These are phyloP conservation scores for Apodemia zela DNA, from an alignment of 2,888 invertebrate genomes.

Conservation along the genomic window DNA sequence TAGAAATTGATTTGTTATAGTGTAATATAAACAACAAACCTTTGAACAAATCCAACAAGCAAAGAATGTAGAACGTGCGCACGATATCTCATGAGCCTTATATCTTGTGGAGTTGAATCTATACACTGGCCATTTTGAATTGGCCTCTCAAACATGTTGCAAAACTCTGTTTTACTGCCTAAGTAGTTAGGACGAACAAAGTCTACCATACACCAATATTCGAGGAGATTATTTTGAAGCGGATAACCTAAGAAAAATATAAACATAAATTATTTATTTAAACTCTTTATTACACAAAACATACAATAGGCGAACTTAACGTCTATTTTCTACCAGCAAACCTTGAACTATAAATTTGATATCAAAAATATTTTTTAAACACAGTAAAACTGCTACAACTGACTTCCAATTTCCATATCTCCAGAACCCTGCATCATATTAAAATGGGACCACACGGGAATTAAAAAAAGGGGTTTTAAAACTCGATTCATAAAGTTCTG, in stretches of 20 bases:
- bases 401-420: no score
- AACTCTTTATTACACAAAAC: no score
- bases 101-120: conserved; percentile 96
- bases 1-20: no score
- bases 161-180: conserved; percentile 97
- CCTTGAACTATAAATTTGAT: no score
- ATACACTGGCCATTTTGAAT: conserved; percentile 99
- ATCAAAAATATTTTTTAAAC: no score
- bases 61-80: conserved; percentile 97
- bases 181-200: conserved; percentile 98
- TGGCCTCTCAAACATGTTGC: conserved; percentile 99
- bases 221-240: conserved; percentile 96
- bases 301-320: no score
- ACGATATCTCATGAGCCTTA: conserved; percentile 94
- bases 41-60: conserved; percentile 97
- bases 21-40: conserved; percentile 66
- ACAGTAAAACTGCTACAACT: no score
- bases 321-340: no score
- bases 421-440: no score
- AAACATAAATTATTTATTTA: background rate
- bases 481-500: no score
- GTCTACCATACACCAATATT: conserved; percentile 99
- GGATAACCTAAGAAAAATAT: conserved; percentile 86
- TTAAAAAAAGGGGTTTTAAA: no score
- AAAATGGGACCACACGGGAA: no score